These are phyloP conservation scores for Neofelis nebulosa DNA, from an alignment of 2,113 vertebrate genomes.

Conservation along the genomic window DNA sequence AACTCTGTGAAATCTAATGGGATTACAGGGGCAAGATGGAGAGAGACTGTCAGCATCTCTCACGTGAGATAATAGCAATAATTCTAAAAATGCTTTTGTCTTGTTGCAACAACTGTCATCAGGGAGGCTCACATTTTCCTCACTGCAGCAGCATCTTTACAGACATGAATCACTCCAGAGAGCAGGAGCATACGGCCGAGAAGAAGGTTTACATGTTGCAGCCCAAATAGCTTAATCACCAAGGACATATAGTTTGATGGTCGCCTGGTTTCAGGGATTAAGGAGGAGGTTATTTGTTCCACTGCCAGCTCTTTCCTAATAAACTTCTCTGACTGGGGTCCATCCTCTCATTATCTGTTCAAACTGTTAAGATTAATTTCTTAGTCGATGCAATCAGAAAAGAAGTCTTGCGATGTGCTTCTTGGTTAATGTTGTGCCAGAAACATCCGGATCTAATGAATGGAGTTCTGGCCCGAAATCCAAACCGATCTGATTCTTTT, in stretches of 20 bases:
- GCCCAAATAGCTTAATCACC: conserved; percentile 31
- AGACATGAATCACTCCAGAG: neutral
- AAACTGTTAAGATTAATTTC: conserved; percentile 71
- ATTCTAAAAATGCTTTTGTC: conserved; percentile 59
- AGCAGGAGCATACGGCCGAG: neutral
- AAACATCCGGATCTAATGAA: conserved; percentile 73
- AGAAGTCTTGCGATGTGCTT: conserved; percentile 42
- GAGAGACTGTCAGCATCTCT: conserved; percentile 42
- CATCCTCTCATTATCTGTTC: conserved; percentile 64
- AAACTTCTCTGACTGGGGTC: conserved; percentile 51
- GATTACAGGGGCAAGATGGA: conserved; percentile 43
- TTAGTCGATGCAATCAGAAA: conserved; percentile 68
- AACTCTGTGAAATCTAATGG: conserved; percentile 57
- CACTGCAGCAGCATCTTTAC: neutral
- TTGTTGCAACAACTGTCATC: conserved; percentile 49
- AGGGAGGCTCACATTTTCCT: conserved; percentile 31
- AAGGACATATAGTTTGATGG: conserved; percentile 63
- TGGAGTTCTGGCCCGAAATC: conserved; percentile 25
- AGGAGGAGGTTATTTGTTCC: conserved; percentile 60
- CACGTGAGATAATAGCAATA: conserved; percentile 47
- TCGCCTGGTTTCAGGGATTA: conserved; percentile 72
- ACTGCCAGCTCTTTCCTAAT: conserved; percentile 69
- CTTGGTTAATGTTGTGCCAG: conserved; percentile 65
- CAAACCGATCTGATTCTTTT: neutral
- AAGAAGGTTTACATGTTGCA: neutral